Base-by-base conservation (phyloP, 2,797 vertebrate species). In the Meriones psammophilus region DNA sequence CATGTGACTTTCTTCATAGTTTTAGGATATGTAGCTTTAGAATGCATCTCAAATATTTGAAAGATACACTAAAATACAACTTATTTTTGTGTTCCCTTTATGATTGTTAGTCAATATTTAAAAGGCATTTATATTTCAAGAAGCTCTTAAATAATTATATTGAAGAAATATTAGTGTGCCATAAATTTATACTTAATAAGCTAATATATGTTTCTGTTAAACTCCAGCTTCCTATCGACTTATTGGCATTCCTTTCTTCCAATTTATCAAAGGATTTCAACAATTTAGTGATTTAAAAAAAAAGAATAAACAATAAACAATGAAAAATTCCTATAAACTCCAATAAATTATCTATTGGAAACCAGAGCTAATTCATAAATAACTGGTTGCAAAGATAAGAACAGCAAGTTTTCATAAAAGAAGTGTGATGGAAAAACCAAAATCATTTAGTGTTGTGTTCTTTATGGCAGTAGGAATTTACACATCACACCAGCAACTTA, bases 371-470 rank as follows among this genome's bases (percentile, higher is more conserved):
- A 91, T 50, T 8, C 5, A 83, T 56, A 18, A 89, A 60, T 71
- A 68, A 9, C 28, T 68, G 14, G 5, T 39, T 46, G 68, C 39
- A 42, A 91, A 76, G 22, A 24, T 26, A 26, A 87, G 69, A 56
- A 66, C 1, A 46, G 13, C 22, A 79, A 33, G 2, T 46, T 66
- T 88, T 80, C 50, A 58, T 33, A 13, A 79, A 89, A 50, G 56
- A 77, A 8, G 2, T 0, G 0, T 33, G 24, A 58, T 36, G 18
- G 28, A 50, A 71, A 24, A 88, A 58, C 36, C 13, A 6, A 84
- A 74, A 68, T 0, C 24, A 46, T 0, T 6, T 6, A 20, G 22
- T 0, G 3, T 3, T 28, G 0, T 17, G 0, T 24, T 30, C 24
- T 8, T 91, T 9, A 46, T 0, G 30, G 54, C 28, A 94, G 62